Base-by-base conservation (phyloP, 2,888 invertebrate genomes). In the Plebejus anna region DNA sequence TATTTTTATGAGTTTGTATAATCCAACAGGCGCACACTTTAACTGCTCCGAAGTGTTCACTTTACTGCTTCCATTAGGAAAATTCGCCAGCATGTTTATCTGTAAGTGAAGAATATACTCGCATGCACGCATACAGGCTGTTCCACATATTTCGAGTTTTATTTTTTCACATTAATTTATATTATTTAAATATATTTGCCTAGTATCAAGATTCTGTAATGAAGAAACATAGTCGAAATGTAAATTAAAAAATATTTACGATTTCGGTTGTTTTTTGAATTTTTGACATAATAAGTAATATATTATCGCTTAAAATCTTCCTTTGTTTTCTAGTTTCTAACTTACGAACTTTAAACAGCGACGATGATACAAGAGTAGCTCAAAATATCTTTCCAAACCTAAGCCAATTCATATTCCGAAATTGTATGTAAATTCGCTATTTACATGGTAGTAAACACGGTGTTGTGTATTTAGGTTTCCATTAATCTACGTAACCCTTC, bases 51-150 rank as follows among this genome's bases (percentile, higher is more conserved):
- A 82, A 82, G 83, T 81, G 82, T 81, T 79, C 78, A 82, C 90
- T 94, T 94, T 92, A 93, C 86, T 83, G 86, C 91, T 78, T 80
- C 89, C 90, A 91, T 93, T 91, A 92, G 89, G 87, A 84, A 92
- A 92, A 93, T 94, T 92, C 91, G 92, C 89, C 89, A 88, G 90
- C 91, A 94, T 91, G 92, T 92, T 94, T 93, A 94, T 91, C 92
- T 88, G 90, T 87, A 88, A 82, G 89, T 91, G 90, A 91, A 91
- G 91, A 91, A 89, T 89, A 88, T 70, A 70, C 4, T 7, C n/a
- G 28, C 11, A 61, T 61, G 61, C 28, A 61, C 11, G 59, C 28
- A 28, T 61, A 61, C 28, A 61, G 9, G 11, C 2, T 59, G 59
- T 22, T 59, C n/a, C 59, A 59, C 6, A 57, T 57, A n/a, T 59